A percentile compares a stretch with the other conserved stretches of the same genome.
These are phyloP conservation scores for Rhizomys pruinosus DNA, from an alignment of 2,113 vertebrate genomes.

Conservation along the genomic window DNA sequence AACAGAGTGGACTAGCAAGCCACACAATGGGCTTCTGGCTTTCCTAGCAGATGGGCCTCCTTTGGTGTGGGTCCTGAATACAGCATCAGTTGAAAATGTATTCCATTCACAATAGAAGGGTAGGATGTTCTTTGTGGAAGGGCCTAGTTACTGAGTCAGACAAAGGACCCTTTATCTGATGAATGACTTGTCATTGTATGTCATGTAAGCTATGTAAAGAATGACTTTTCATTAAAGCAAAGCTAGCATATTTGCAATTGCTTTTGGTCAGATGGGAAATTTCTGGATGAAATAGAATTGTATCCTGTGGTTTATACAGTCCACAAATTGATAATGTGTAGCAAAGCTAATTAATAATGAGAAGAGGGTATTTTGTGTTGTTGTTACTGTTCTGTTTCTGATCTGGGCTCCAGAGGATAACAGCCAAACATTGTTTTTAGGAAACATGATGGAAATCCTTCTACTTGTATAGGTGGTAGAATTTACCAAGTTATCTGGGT, in stretches of 20 bases:
- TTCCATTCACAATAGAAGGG: conserved; percentile 69
- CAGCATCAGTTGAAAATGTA: conserved; percentile 67
- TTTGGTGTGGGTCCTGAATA: conserved; percentile 68
- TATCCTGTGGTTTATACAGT: conserved; percentile 48
- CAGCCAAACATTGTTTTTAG: conserved; percentile 31
- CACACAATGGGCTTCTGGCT: conserved; percentile 61
- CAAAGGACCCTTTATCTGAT: conserved; percentile 73
- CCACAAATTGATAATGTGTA: conserved; percentile 63
- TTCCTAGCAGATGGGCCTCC: conserved; percentile 62
- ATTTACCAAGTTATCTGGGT: conserved; percentile 11
- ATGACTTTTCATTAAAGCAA: conserved; percentile 77
- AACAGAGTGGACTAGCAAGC: conserved; percentile 26
- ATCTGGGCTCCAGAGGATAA: conserved; percentile 15
- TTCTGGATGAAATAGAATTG: conserved; percentile 69
- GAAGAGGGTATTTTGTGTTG: neutral
- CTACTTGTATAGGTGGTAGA: conserved; percentile 7
- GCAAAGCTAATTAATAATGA: conserved; percentile 54
- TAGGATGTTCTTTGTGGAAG: conserved; percentile 40
- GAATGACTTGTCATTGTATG: conserved; percentile 75
- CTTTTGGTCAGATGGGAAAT: conserved; percentile 71
- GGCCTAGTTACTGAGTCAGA: conserved; percentile 70
- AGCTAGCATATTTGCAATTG: conserved; percentile 74
- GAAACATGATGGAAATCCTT: conserved; percentile 9
- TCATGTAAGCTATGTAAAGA: conserved; percentile 77
- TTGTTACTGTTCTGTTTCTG: neutral